Evolutionary conservation across 2,888 invertebrate species (phyloP).

Genomic region (Exocentrus adspersus): DNA sequence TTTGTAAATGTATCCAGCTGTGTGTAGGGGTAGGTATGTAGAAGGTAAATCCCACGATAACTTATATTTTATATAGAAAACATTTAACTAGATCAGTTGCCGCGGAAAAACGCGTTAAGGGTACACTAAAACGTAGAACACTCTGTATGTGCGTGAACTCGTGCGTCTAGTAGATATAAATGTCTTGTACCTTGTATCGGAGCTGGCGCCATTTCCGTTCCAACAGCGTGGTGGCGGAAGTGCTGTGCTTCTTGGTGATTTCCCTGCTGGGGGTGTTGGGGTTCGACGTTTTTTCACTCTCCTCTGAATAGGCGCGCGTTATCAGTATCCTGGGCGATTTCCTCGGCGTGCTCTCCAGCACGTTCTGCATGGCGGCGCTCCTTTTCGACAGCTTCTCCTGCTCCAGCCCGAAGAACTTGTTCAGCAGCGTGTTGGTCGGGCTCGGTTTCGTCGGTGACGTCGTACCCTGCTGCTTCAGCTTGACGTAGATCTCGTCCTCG

Average conservation of each 20-base stretch:
- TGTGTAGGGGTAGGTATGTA: no score
- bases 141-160: conserved; percentile 1
- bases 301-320: conserved; percentile 78
- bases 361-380: conserved; percentile 46
- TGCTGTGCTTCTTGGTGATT: conserved; percentile 59
- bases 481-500: conserved; percentile 56
- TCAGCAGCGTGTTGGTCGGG: conserved; percentile 70
- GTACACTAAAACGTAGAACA: neutral
- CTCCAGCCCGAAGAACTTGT: conserved; percentile 70
- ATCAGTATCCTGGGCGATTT: conserved; percentile 76
- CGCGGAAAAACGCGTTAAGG: neutral
- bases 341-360: conserved; percentile 56
- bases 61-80: no score
- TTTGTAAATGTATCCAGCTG: no score
- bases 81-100: conserved; percentile 1
- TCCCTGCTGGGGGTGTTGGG: conserved; percentile 58
- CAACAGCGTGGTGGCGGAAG: conserved; percentile 61
- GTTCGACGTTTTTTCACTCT: conserved; percentile 70
- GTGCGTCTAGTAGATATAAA: conserved; percentile 11
- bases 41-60: no score
- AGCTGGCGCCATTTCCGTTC: conserved; percentile 62
- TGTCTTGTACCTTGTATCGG: conserved; percentile 46
- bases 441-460: conserved; percentile 60
- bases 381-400: conserved; percentile 48
- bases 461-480: conserved; percentile 31